A percentile compares a stretch with the other conserved stretches of the same genome.
phyloP scores from a whole-genome alignment of 2,888 invertebrate genomes.

The Lypha dubia region DNA sequence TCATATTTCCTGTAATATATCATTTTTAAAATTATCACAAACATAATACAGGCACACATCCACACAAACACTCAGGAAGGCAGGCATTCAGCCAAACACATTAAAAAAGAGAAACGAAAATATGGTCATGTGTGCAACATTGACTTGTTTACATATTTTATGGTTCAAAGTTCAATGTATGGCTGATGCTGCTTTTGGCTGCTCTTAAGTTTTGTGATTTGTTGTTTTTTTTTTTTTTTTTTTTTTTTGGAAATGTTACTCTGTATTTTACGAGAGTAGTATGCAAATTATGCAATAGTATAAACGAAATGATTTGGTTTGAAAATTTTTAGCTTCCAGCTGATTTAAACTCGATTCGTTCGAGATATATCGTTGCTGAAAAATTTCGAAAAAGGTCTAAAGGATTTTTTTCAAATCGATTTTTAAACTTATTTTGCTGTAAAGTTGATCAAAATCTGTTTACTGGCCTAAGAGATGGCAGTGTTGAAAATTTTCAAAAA shows the following conservation, averaged over 20 bases:
- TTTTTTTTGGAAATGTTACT: not conserved
- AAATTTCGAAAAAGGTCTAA: too few species aligned
- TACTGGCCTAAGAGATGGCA: too few species aligned
- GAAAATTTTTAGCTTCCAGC: too few species aligned
- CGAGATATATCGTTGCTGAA: too few species aligned
- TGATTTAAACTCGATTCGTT: too few species aligned
- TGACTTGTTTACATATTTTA: conserved; percentile 21
- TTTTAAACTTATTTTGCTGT: too few species aligned
- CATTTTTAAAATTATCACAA: conserved; percentile 46
- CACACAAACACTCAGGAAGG: not conserved
- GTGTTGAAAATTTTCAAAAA: too few species aligned
- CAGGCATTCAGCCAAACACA: not conserved
- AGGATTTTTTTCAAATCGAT: too few species aligned
- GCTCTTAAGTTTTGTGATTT: not conserved
- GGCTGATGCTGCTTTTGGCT: conserved; percentile 26
- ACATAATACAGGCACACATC: not conserved
- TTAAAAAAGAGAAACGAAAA: not conserved
- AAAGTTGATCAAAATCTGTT: too few species aligned
- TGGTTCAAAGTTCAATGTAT: conserved; percentile 67
- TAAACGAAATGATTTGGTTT: not conserved
- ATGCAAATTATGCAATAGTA: not conserved
- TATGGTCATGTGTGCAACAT: not conserved
- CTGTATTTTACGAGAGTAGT: not conserved
- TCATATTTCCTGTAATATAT: conserved; percentile 68
- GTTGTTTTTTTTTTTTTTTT: too few species aligned